These are phyloP conservation scores for Platycercus adscitus DNA, from an alignment of 2,113 vertebrate genomes.

Conservation along the genomic window DNA sequence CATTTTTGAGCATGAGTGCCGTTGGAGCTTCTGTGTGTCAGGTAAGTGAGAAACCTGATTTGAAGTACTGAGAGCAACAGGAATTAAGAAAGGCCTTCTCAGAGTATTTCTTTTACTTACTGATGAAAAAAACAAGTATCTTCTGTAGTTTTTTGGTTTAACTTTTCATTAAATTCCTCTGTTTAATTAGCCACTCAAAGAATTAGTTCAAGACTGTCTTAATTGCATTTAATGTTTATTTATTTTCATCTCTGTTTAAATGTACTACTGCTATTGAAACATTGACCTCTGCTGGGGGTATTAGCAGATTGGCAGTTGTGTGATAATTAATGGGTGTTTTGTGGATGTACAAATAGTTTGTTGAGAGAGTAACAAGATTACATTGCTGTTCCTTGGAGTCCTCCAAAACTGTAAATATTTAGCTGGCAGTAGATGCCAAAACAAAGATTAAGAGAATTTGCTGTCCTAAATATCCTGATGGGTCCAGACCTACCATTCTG, in stretches of 20 bases:
- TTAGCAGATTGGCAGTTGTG: not conserved
- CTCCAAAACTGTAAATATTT: constrained; percentile 33
- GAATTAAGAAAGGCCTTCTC: not conserved
- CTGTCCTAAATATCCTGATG: not conserved
- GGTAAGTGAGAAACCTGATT: not conserved
- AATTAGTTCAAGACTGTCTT: not conserved
- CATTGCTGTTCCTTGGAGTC: not conserved
- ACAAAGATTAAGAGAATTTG: not conserved
- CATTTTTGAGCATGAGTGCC: not conserved
- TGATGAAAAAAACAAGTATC: not conserved
- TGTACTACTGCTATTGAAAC: not conserved
- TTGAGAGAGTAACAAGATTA: not conserved
- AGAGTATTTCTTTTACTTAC: not conserved
- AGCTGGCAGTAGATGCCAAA: not conserved
- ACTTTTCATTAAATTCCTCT: not conserved
- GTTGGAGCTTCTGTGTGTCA: not conserved
- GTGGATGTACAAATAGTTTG: not conserved
- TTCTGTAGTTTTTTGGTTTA: not conserved
- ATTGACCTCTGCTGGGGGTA: not conserved
- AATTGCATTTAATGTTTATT: not conserved
- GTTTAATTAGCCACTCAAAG: not conserved
- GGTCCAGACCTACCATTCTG: not conserved
- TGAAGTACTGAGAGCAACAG: not conserved
- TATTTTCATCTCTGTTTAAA: not conserved
- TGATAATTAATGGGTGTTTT: not conserved